phyloP scores from a whole-genome alignment of 2,113 vertebrate genomes.

The Gallinago jamesoni region DNA sequence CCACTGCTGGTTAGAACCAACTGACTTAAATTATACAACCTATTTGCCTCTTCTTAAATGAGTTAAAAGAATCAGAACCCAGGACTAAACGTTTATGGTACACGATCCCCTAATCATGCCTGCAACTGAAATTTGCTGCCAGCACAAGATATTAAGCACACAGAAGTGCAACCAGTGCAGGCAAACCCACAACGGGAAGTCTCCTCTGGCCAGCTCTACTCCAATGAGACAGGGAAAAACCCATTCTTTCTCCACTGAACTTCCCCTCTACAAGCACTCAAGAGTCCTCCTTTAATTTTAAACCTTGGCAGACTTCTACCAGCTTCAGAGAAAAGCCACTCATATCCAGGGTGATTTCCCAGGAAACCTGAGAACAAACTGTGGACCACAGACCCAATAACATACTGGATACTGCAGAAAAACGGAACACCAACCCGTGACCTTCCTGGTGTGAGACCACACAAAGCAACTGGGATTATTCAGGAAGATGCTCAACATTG shows the following conservation, averaged over 20 bases:
- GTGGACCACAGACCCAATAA: neutral
- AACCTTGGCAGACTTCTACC: neutral
- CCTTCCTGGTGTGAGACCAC: neutral
- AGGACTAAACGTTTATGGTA: neutral
- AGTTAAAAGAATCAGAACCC: neutral
- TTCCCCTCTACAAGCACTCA: neutral
- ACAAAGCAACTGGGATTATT: neutral
- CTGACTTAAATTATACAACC: neutral
- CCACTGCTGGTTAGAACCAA: neutral
- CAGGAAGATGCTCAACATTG: neutral
- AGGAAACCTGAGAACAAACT: neutral
- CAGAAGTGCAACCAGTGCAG: neutral
- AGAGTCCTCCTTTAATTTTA: neutral
- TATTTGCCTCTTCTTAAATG: neutral
- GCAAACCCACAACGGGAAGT: neutral
- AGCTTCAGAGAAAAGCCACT: neutral
- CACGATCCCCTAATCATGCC: neutral
- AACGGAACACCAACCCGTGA: fast-evolving
- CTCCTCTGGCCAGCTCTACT: neutral
- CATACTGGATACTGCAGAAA: neutral
- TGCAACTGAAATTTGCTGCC: neutral
- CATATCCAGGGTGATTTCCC: neutral
- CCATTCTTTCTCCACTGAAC: neutral
- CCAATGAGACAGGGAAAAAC: neutral
- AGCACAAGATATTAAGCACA: neutral